Conservation (phyloP, 2,797 vertebrate species). For the Acanthornis magna region DNA sequence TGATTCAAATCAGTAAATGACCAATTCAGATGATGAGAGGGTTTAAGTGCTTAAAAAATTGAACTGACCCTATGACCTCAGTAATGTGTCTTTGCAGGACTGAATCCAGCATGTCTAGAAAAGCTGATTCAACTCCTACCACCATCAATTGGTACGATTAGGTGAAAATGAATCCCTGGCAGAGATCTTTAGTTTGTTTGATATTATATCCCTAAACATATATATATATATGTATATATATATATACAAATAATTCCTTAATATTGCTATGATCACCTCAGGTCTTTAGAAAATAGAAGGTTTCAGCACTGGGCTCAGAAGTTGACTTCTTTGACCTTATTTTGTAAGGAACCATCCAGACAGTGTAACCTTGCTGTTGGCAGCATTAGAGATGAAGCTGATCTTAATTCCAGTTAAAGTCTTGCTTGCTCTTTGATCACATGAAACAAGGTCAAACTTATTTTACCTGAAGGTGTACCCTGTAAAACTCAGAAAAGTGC, state of each 20-base stretch:
- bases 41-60: neutral
- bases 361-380: conserved; percentile 5
- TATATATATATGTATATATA: no score
- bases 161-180: neutral
- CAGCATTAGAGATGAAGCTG: neutral
- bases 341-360: conserved; percentile 1
- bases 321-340: neutral
- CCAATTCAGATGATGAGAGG: neutral
- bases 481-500: conserved; percentile 15
- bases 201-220: neutral
- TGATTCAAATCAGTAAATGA: neutral
- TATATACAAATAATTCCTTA: neutral
- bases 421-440: conserved; percentile 33
- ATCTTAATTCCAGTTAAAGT: conserved; percentile 8
- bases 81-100: neutral
- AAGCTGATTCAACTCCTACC: neutral
- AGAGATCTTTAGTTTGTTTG: neutral
- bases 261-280: neutral
- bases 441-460: conserved; percentile 38
- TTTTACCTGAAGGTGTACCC: conserved; percentile 19
- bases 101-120: neutral
- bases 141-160: neutral
- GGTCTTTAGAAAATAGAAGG: neutral
- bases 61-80: neutral
- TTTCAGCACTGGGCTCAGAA: neutral